Evolutionary conservation across 53 echinoderm and acorn worm genomes (phyloP).

Genomic region (Astropecten irregularis): DNA sequence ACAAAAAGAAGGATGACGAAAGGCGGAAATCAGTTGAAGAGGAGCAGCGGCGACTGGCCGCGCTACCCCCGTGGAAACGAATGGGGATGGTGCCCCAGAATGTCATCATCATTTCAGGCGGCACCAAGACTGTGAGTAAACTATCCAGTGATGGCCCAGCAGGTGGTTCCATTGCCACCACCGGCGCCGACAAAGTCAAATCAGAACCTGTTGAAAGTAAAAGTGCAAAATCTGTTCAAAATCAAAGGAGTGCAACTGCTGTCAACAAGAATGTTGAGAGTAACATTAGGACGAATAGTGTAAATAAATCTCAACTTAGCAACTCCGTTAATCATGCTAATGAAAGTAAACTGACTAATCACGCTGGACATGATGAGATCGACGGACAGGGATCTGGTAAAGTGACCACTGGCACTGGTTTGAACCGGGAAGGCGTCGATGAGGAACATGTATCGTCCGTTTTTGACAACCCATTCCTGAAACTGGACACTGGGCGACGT

Average conservation of each 20-base stretch:
- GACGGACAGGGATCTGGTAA: too few relatives aligned
- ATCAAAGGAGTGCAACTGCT: not conserved
- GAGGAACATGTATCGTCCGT: conserved; percentile 91
- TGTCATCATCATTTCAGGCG: conserved; percentile 79
- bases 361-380: conserved; percentile 6
- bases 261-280: not conserved
- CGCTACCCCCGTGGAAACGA: conserved; percentile 85
- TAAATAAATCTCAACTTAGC: not conserved
- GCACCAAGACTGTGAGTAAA: conserved; percentile 45
- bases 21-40: conserved; percentile 68
- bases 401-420: not conserved
- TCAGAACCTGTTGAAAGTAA: not conserved
- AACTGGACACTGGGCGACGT: conserved; percentile 53
- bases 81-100: conserved; percentile 80
- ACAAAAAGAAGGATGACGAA: conserved; percentile 77
- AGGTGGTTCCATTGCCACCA: not conserved
- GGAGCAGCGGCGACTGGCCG: conserved; percentile 65
- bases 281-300: not conserved
- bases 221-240: not conserved
- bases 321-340: conserved; percentile 7
- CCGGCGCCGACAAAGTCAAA: not conserved
- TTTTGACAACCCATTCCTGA: conserved; percentile 86
- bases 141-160: not conserved
- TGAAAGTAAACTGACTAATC: conserved; percentile 20
- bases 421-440: conserved; percentile 69